A percentile compares a stretch with the other conserved stretches of the same genome.
Evolutionary conservation across 1,140 invertebrate species (phyloP).

Genomic region (Lamellibrachia luymesi): DNA sequence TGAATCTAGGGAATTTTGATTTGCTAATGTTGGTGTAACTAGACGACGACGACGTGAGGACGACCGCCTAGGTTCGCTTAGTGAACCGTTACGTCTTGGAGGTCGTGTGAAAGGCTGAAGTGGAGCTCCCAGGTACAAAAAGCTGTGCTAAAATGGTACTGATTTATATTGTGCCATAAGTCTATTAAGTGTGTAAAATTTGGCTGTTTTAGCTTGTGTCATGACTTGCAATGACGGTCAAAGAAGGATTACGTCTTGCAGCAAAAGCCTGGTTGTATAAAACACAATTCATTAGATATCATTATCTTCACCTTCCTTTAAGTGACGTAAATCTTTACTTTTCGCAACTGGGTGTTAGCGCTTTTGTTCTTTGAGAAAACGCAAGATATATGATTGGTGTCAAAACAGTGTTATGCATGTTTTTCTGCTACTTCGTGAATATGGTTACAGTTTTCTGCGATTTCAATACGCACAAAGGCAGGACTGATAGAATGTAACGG

Average conservation of each 20-base stretch:
- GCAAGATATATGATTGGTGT: not conserved
- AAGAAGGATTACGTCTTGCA: not conserved
- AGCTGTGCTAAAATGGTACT: not conserved
- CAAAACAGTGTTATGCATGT: not conserved
- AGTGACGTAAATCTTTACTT: not conserved
- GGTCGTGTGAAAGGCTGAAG: not conserved
- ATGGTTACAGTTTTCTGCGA: not conserved
- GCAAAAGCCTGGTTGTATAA: not conserved
- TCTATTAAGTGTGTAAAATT: not conserved
- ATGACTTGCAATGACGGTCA: not conserved
- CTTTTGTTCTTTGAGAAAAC: not conserved
- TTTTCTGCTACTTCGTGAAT: not conserved
- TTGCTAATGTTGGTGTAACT: not conserved
- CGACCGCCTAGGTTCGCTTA: not conserved
- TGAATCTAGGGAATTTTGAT: slow-evolving; percentile 5
- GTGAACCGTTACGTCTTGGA: not conserved
- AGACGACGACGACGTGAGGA: not conserved
- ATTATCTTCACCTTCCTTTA: not conserved
- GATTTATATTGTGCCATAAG: slow-evolving; percentile 1
- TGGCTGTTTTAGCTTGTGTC: slow-evolving; percentile 4
- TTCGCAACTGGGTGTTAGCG: not conserved
- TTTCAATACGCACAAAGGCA: not conserved
- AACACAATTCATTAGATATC: not conserved
- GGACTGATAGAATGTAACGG: not conserved
- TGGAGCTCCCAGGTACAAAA: not conserved